A percentile compares a stretch with the other conserved stretches of the same genome.
Evolutionary conservation across 2,797 vertebrate species (phyloP).

Genomic region (Pangasius djambal): DNA sequence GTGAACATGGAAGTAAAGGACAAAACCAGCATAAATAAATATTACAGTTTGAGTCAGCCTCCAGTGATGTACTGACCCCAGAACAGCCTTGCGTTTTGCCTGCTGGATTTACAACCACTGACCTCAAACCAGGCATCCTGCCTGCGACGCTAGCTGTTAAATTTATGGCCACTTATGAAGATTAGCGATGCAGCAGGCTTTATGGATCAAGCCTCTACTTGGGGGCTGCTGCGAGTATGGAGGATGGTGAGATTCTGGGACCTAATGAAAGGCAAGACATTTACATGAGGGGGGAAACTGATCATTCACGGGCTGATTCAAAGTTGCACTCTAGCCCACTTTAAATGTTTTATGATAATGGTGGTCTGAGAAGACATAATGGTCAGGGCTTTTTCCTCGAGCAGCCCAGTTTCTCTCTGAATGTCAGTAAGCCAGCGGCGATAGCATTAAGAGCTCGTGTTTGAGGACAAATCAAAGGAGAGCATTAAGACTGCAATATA

Average conservation of each 20-base stretch:
- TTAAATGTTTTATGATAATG: slow-evolving; percentile 48
- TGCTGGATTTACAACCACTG: slow-evolving; percentile 37
- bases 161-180: slow-evolving; percentile 57
- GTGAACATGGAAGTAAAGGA: slow-evolving; percentile 34
- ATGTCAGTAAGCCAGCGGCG: neutral
- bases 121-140: slow-evolving; percentile 37
- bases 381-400: neutral
- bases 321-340: slow-evolving; percentile 43
- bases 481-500: neutral
- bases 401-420: neutral
- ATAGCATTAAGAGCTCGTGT: neutral
- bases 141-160: slow-evolving; percentile 10
- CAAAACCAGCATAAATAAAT: slow-evolving; percentile 36
- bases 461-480: neutral
- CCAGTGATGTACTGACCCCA: slow-evolving; percentile 34
- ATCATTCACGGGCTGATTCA: slow-evolving; percentile 41
- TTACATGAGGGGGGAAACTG: slow-evolving; percentile 18
- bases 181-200: slow-evolving; percentile 49
- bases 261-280: slow-evolving; percentile 33
- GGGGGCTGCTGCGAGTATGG: neutral
- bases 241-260: slow-evolving; percentile 1
- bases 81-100: slow-evolving; percentile 31
- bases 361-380: slow-evolving; percentile 27
- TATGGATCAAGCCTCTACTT: neutral
- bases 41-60: slow-evolving; percentile 30